phyloP scores from a whole-genome alignment of 2,113 vertebrate genomes.

The Crotophaga sulcirostris region DNA sequence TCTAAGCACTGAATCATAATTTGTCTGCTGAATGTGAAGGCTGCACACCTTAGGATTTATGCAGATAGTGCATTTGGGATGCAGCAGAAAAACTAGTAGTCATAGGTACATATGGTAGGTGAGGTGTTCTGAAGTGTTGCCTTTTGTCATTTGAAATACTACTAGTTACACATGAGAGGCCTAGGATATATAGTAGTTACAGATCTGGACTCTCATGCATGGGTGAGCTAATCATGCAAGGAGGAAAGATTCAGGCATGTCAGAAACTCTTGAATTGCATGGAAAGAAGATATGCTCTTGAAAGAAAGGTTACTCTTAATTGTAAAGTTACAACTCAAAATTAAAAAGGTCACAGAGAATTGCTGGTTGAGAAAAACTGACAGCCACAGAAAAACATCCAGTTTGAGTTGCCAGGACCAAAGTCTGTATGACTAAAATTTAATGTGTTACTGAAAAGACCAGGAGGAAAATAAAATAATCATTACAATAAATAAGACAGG shows the following conservation, averaged over 20 bases:
- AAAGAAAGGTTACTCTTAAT: neutral
- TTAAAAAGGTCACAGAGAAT: neutral
- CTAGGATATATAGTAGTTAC: neutral
- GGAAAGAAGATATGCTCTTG: neutral
- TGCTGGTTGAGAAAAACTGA: neutral
- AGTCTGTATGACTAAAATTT: neutral
- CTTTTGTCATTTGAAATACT: neutral
- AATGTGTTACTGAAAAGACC: neutral
- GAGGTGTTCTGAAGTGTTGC: neutral
- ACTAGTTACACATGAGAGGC: neutral
- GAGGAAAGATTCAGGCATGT: neutral
- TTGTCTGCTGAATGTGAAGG: neutral
- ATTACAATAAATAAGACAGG: neutral
- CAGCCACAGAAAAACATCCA: neutral
- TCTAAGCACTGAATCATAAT: neutral
- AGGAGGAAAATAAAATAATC: neutral
- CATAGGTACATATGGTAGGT: accelerated
- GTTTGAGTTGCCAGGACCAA: neutral
- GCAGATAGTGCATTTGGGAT: accelerated
- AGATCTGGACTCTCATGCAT: neutral
- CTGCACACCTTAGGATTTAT: neutral
- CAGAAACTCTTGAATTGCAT: neutral
- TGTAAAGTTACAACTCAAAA: neutral
- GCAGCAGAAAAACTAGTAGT: neutral
- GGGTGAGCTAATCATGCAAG: neutral